Base-by-base conservation (phyloP, 1,140 invertebrate species). In the Hylaeus volcanicus region DNA sequence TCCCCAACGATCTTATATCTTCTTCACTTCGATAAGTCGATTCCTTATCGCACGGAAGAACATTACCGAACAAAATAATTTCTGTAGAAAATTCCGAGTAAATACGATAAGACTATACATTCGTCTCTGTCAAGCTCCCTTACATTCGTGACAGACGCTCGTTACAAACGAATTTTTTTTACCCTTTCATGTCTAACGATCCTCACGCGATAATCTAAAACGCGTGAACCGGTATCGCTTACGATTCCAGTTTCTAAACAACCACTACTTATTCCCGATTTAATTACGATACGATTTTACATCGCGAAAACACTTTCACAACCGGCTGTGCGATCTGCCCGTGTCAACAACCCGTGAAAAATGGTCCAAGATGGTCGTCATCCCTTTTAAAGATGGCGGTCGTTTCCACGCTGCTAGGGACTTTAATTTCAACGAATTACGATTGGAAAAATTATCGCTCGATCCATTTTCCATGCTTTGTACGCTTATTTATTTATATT, bases 311-410 rank as follows among this genome's bases (percentile, higher is more conserved):
- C 84, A 89, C 86, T 89, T 87, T 89, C 88, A 89, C 89, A 74
- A 86, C 87, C 88, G 85, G 90, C 90, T 88, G 88, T 86, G 26
- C 26, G 84, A 86, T 79, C 90, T 90, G 76, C 80, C 85, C 87
- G 86, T 88, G 88, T 90, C 88, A 88, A 91, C 89, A 88, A 90
- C 86, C 89, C 84, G 86, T 89, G 86, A 88, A 88, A 88, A 88
- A 90, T 85, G 79, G 84, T 82, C 74, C 88, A 91, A 91, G 88
- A 90, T 91, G 90, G 90, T 84, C 64, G 76, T 79, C 41, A 14
- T 79, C 81, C 78, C 81, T 81, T 85, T 88, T 75, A 79, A 86
- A 90, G 81, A 89, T 90, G 89, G 82, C 83, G 77, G 60, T 63
- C 26, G 14, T 26, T 41, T 80, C 60, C 4, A 70, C 26, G 12